Evolutionary conservation across 2,113 vertebrate species (phyloP).

Genomic region (Brachypodius melanocephalos): DNA sequence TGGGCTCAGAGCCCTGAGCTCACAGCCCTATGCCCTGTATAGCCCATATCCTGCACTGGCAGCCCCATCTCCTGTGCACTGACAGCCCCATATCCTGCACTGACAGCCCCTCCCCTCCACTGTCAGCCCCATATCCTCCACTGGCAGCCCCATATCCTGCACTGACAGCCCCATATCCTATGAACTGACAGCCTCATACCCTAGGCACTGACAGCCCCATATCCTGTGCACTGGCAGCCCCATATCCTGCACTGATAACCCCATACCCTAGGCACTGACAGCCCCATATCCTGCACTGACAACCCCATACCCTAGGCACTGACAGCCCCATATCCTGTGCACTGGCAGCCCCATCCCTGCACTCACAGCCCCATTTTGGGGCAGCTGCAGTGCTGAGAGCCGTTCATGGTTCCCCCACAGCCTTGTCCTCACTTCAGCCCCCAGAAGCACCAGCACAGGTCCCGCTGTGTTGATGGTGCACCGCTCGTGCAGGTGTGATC

Average conservation of each 20-base stretch:
- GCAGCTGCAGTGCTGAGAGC: background rate
- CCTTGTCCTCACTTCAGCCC: rapidly evolving
- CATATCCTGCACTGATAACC: background rate
- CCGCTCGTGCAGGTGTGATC: rapidly evolving
- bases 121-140: too few relatives aligned
- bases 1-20: rapidly evolving
- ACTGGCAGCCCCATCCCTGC: background rate
- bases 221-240: too few relatives aligned
- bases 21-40: background rate
- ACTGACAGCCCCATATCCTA: background rate
- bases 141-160: too few relatives aligned
- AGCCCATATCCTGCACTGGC: rapidly evolving
- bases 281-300: too few relatives aligned
- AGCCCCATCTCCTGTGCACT: background rate
- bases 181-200: background rate
- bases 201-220: background rate
- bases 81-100: too few relatives aligned
- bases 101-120: background rate
- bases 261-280: background rate
- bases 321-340: background rate
- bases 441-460: background rate
- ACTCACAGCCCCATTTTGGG: rapidly evolving
- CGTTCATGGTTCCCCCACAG: background rate
- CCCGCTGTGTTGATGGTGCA: rapidly evolving
- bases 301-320: background rate